Evolutionary conservation across 2,888 invertebrate species (phyloP).

Genomic region (Cryptocephalus moraei): DNA sequence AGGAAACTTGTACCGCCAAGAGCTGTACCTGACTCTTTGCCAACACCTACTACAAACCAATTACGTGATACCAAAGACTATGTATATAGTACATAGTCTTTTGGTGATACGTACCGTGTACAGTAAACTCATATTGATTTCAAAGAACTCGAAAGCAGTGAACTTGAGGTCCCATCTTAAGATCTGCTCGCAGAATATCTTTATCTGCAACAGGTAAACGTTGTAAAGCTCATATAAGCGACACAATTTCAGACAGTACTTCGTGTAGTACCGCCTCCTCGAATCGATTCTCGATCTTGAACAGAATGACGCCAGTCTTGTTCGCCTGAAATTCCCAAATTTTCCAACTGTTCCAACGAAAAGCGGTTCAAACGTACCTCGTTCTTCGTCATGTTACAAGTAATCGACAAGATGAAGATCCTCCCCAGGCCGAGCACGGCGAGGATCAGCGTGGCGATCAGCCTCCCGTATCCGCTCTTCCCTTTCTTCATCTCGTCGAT

Average conservation of each 20-base stretch:
- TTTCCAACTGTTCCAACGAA: neutral
- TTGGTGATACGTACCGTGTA: slow-evolving; percentile 1
- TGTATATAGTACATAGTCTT: too few species aligned
- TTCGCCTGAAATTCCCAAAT: neutral
- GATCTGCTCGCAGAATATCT: slow-evolving; percentile 2
- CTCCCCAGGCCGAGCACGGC: neutral
- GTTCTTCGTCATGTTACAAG: neutral
- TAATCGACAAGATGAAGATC: neutral
- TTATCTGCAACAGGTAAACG: slow-evolving; percentile 2
- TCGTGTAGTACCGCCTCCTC: neutral
- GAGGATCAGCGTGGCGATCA: neutral
- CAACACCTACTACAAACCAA: too few species aligned
- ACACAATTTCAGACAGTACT: neutral
- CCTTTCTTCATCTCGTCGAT: too few species aligned
- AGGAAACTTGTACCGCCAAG: too few species aligned
- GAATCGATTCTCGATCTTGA: neutral
- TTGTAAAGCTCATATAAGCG: neutral
- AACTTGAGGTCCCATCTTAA: slow-evolving; percentile 2
- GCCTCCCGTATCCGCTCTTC: too few species aligned
- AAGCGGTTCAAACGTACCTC: neutral
- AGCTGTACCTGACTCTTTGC: too few species aligned
- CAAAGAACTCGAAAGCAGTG: slow-evolving; percentile 3
- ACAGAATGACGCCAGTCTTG: slow-evolving; percentile 1
- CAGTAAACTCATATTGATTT: slow-evolving; percentile 2
- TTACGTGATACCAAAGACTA: too few species aligned